A percentile compares a stretch with the other conserved stretches of the same genome.
These are phyloP conservation scores for Leptopilina clavipes DNA, from an alignment of 1,140 invertebrate species.

Conservation along the genomic window DNA sequence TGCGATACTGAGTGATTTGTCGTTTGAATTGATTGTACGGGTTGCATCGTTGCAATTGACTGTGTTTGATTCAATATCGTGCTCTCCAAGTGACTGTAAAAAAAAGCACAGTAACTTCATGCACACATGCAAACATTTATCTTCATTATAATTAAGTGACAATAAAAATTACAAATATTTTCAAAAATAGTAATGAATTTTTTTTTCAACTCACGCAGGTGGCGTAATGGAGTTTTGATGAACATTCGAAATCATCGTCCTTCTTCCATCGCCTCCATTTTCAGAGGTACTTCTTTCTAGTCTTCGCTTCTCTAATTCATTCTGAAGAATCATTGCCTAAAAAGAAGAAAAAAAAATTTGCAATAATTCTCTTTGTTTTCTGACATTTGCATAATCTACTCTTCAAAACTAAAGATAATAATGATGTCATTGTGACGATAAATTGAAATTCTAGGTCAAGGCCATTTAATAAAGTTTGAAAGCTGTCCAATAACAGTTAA, in stretches of 20 bases:
- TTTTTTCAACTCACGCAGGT: conserved; percentile 61
- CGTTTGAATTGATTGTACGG: conserved; percentile 61
- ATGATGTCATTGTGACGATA: conserved; percentile 10
- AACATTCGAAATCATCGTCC: conserved; percentile 61
- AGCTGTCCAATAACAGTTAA: conserved; percentile 52
- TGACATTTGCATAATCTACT: not conserved
- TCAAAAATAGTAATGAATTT: not conserved
- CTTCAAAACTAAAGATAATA: too few species aligned
- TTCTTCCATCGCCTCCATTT: conserved; percentile 64
- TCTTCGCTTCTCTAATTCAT: conserved; percentile 68
- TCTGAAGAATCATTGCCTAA: conserved; percentile 70
- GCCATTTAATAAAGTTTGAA: conserved; percentile 56
- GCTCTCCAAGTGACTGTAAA: conserved; percentile 68
- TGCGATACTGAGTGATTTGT: conserved; percentile 69
- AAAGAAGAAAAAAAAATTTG: not conserved
- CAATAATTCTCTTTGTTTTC: not conserved
- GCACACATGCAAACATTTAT: conserved; percentile 49
- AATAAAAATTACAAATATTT: conserved; percentile 1
- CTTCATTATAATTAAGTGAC: not conserved
- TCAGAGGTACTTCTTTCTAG: conserved; percentile 68
- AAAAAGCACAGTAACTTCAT: conserved; percentile 55
- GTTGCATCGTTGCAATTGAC: conserved; percentile 56
- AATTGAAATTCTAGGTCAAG: conserved; percentile 54
- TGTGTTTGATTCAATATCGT: conserved; percentile 59
- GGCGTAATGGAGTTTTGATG: conserved; percentile 67